Evolutionary conservation across 2,113 vertebrate genomes (phyloP).

Genomic region (Tetrao urogallus): DNA sequence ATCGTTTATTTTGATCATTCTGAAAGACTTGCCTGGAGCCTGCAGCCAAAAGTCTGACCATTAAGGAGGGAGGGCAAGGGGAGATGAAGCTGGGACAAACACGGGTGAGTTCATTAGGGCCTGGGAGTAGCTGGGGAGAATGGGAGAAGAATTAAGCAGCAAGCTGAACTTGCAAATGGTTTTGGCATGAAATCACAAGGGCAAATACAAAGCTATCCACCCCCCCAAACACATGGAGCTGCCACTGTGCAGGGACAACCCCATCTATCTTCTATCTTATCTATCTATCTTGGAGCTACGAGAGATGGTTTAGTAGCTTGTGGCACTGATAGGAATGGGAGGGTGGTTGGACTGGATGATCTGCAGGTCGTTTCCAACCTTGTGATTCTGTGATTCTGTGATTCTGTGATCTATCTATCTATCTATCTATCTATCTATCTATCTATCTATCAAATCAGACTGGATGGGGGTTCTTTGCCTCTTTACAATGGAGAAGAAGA

Average conservation of each 20-base stretch:
- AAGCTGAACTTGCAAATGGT: slow-evolving; percentile 59
- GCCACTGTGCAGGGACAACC: not conserved
- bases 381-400: too few relatives aligned
- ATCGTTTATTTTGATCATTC: not conserved
- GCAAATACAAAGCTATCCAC: slow-evolving; percentile 40
- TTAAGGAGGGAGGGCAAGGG: not conserved
- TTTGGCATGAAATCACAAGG: slow-evolving; percentile 67
- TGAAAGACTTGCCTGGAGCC: not conserved
- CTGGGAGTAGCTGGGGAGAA: not conserved
- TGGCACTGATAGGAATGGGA: too few relatives aligned
- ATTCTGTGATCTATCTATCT: too few relatives aligned
- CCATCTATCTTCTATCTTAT: not conserved
- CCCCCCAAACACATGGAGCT: not conserved
- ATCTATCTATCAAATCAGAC: not conserved
- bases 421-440: not conserved
- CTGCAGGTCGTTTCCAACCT: too few relatives aligned
- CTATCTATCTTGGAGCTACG: too few relatives aligned
- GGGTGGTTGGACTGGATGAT: too few relatives aligned
- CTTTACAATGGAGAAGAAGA: rapidly evolving
- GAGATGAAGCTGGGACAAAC: not conserved
- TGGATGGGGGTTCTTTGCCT: not conserved
- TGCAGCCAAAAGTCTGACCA: not conserved
- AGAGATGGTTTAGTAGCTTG: too few relatives aligned
- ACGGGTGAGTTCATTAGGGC: not conserved
- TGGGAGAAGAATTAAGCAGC: not conserved